These are phyloP conservation scores for Petrosia ficiformis DNA, from an alignment of 37 sponge, comb jelly and placozoan species.

Conservation along the genomic window DNA sequence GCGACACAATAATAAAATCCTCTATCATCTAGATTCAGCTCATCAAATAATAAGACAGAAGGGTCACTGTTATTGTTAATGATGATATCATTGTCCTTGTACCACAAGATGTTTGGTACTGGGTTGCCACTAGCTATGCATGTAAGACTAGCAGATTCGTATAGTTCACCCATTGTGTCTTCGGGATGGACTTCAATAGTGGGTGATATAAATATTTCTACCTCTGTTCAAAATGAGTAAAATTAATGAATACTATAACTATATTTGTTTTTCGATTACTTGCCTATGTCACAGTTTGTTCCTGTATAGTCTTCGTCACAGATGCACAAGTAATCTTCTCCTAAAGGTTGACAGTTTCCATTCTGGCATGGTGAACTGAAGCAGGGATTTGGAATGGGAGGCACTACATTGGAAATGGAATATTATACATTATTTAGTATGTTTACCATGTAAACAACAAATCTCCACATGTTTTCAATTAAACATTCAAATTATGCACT, in stretches of 20 bases:
- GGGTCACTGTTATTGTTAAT: background rate
- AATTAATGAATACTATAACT: background rate
- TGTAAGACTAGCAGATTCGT: background rate
- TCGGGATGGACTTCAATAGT: background rate
- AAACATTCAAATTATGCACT: too few species aligned
- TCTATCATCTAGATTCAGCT: constrained; percentile 15
- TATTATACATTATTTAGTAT: too few species aligned
- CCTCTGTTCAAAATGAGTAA: too few species aligned
- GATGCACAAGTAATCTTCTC: too few species aligned
- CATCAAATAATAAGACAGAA: constrained; percentile 1
- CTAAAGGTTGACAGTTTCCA: too few species aligned
- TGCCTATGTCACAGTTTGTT: too few species aligned
- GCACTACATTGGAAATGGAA: background rate
- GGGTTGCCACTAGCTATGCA: constrained; percentile 35
- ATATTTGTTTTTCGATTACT: too few species aligned
- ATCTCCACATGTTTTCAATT: too few species aligned
- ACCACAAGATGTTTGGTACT: constrained; percentile 50
- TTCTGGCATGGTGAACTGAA: constrained; percentile 18
- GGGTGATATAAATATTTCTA: background rate
- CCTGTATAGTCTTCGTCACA: too few species aligned
- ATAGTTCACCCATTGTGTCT: background rate
- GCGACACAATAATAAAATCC: constrained; percentile 34
- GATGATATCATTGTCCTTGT: constrained; percentile 21
- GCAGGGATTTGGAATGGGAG: background rate
- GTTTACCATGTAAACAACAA: too few species aligned